A percentile compares a stretch with the other conserved stretches of the same genome.
Evolutionary conservation across 2,888 invertebrate genomes (phyloP).

Genomic region (Xanthorhoe spadicearia): DNA sequence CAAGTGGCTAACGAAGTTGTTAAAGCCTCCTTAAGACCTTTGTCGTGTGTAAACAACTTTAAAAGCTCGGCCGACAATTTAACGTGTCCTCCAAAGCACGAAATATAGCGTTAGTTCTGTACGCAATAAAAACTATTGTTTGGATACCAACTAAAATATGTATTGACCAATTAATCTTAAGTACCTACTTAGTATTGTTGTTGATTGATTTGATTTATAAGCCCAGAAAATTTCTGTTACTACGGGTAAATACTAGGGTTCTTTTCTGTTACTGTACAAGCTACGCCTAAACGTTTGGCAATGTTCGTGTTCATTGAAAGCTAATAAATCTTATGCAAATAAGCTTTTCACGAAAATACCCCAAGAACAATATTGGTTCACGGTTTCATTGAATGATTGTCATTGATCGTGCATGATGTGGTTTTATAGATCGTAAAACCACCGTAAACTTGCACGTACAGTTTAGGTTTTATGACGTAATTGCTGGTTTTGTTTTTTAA

Average conservation of each 20-base stretch:
- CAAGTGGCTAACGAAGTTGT: too few species aligned
- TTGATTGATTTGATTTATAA: too few species aligned
- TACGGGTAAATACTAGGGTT: background rate
- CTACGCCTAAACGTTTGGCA: conserved; percentile 19
- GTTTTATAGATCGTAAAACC: conserved; percentile 57
- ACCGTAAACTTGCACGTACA: conserved; percentile 53
- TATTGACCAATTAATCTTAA: too few species aligned
- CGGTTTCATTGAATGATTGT: conserved; percentile 56
- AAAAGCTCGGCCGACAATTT: too few species aligned
- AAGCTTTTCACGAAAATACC: conserved; percentile 45
- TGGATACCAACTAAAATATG: too few species aligned
- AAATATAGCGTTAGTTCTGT: too few species aligned
- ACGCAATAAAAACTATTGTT: too few species aligned
- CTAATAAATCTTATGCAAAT: conserved; percentile 38
- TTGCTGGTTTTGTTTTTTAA: conserved; percentile 52
- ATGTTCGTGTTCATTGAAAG: conserved; percentile 27
- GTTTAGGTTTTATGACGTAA: conserved; percentile 49
- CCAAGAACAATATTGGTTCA: conserved; percentile 47
- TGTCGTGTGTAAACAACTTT: too few species aligned
- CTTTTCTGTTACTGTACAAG: background rate
- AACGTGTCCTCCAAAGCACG: too few species aligned
- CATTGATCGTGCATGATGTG: conserved; percentile 60
- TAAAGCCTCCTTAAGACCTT: too few species aligned
- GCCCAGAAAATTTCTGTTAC: background rate
- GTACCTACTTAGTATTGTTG: too few species aligned